Evolutionary conservation across 2,888 invertebrate species (phyloP), one percentile per base, ranked within the genome.

Genomic region (Strigamia crassipes): DNA sequence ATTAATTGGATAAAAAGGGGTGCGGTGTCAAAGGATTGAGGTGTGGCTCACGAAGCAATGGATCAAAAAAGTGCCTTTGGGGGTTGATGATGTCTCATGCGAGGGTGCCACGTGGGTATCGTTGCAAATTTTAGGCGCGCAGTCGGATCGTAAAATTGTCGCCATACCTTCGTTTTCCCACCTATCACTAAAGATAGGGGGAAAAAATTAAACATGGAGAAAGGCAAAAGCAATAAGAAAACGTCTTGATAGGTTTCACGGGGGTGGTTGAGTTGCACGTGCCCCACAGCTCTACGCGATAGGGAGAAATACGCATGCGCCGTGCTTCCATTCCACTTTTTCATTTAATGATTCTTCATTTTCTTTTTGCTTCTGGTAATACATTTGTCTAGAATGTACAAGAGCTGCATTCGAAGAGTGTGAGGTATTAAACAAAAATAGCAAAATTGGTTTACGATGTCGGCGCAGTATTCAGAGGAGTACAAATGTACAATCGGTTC

Each of bases 241-340:
- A 73, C 73, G 73, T 73, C 73, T 73, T 73, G 73, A 73, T 73
- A 73, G 73, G 73, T 73, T 73, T 73, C 73, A 73, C 27, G 73
- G 73, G 73, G 73, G 73, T 73, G 73, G 73, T 73, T 73, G 23
- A 73, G 73, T 73, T 31, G 31, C 27, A 73, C 73, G 73, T 73
- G 73, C 73, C 73, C 73, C 73, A 73, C 73, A 73, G 73, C 73
- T 73, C 31, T 61, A 21, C 73, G 73, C 31, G 73, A 73, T 73
- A 73, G 73, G 73, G 73, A n/a, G 31, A 31, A 31, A 73, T 73
- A 31, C 73, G 31, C 73, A 31, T 73, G 73, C 73, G 23, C 31
- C 27, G 12, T n/a, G 73, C 31, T 73, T 73, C 31, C 73, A 73
- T 73, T 73, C 56, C 56, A 56, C 56, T 73, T 31, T 73, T 73